Percentiles rank a stretch among this genome's conserved stretches.
These are phyloP conservation scores for Lamprotornis superbus DNA, from an alignment of 2,113 vertebrate genomes.

Conservation along the genomic window DNA sequence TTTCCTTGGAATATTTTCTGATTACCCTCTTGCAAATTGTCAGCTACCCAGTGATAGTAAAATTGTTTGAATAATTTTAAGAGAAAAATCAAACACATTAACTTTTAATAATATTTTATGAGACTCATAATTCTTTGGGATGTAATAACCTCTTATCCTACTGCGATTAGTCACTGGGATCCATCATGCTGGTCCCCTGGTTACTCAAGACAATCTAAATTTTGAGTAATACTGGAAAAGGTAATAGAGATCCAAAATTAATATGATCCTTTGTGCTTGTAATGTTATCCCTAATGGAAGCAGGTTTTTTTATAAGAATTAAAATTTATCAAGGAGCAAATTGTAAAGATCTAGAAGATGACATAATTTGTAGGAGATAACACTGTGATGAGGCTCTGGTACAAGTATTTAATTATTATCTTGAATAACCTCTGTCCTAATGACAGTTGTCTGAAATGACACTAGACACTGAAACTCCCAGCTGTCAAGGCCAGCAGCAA, in stretches of 20 bases:
- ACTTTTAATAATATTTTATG: constrained; percentile 68
- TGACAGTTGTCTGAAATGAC: constrained; percentile 39
- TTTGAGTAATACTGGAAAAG: constrained; percentile 52
- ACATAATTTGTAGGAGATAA: constrained; percentile 7
- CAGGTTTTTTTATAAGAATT: fast-evolving
- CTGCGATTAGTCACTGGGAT: constrained; percentile 56
- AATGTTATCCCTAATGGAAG: background rate
- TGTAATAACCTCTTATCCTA: constrained; percentile 47
- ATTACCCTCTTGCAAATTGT: constrained; percentile 25
- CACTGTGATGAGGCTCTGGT: background rate
- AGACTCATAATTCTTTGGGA: constrained; percentile 52
- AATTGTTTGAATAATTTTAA: constrained; percentile 60
- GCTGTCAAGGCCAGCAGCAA: background rate
- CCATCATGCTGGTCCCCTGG: constrained; percentile 44
- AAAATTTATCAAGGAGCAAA: constrained; percentile 1
- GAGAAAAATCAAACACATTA: constrained; percentile 64
- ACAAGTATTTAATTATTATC: constrained; percentile 63
- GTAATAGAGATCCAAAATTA: constrained; percentile 42
- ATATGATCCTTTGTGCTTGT: background rate
- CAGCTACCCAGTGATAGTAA: constrained; percentile 39
- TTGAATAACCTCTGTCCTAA: constrained; percentile 39
- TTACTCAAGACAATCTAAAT: constrained; percentile 51
- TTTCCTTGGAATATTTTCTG: constrained; percentile 46
- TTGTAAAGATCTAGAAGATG: constrained; percentile 3
- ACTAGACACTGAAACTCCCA: background rate